These are phyloP conservation scores for Bhutanitis thaidina DNA, from an alignment of 2,888 invertebrate genomes.

Conservation along the genomic window DNA sequence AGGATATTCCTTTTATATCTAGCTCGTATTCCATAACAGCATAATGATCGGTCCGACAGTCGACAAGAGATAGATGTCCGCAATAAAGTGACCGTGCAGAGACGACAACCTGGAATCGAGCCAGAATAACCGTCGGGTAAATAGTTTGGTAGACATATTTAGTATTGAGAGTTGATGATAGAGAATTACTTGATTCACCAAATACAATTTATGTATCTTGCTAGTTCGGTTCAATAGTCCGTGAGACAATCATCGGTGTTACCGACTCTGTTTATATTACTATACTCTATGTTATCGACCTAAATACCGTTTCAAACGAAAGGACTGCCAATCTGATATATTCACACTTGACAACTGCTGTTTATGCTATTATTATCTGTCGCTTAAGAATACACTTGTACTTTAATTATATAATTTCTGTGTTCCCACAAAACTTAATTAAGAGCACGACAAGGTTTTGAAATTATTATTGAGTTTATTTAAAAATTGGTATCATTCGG, in stretches of 20 bases:
- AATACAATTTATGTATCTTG: conserved; percentile 13
- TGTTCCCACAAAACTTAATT: no score
- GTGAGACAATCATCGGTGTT: background rate
- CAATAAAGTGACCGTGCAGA: conserved; percentile 43
- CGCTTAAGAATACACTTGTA: no score
- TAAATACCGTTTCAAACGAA: conserved; percentile 11
- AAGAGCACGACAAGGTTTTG: no score
- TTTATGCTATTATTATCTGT: background rate
- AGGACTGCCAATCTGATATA: background rate
- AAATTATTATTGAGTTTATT: no score
- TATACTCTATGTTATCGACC: no score
- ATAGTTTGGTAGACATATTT: conserved; percentile 20
- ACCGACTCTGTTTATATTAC: no score
- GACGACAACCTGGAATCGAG: conserved; percentile 39
- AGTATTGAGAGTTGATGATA: conserved; percentile 23
- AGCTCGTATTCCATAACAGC: conserved; percentile 28
- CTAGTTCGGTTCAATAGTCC: conserved; percentile 3
- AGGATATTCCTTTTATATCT: conserved; percentile 16
- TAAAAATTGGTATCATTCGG: no score
- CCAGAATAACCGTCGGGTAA: conserved; percentile 32
- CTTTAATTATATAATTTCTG: no score
- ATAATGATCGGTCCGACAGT: conserved; percentile 29
- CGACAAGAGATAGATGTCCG: conserved; percentile 39
- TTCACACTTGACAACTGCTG: background rate
- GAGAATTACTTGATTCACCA: conserved; percentile 19